These are phyloP conservation scores for Pseudomugil gertrudae DNA, from an alignment of 2,797 vertebrate genomes.

Conservation along the genomic window DNA sequence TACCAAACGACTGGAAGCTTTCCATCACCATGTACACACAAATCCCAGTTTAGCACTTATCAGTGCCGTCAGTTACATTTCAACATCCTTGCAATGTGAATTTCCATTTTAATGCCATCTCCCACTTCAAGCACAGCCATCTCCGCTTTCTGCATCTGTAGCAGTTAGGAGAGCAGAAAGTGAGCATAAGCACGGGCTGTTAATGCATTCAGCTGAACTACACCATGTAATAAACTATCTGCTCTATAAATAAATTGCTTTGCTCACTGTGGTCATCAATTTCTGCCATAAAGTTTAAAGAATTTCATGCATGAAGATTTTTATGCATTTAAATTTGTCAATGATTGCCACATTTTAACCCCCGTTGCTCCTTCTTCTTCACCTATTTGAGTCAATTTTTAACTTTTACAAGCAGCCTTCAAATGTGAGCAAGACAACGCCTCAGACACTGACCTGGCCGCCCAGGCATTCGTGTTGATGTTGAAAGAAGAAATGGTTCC, in stretches of 20 bases:
- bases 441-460: constrained; percentile 87
- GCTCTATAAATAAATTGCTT: constrained; percentile 49
- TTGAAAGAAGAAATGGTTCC: constrained; percentile 97
- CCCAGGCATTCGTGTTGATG: constrained; percentile 97
- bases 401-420: constrained; percentile 34
- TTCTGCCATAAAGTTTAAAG: constrained; percentile 10
- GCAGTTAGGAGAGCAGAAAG: constrained; percentile 11
- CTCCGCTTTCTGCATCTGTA: constrained; percentile 17
- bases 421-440: not conserved
- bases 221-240: constrained; percentile 52
- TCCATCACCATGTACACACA: constrained; percentile 1
- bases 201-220: constrained; percentile 38
- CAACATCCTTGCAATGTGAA: constrained; percentile 7
- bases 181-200: constrained; percentile 20
- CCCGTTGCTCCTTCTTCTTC: not conserved
- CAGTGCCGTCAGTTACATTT: constrained; percentile 22
- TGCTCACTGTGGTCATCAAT: constrained; percentile 27
- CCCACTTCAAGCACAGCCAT: not conserved
- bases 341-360: constrained; percentile 18
- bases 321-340: constrained; percentile 5
- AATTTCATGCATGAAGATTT: constrained; percentile 21
- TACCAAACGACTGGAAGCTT: constrained; percentile 9
- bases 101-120: constrained; percentile 19
- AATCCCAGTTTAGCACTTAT: not conserved
- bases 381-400: constrained; percentile 42